Percentiles rank a stretch among this genome's conserved stretches.
These are phyloP conservation scores for Drosophila busckii DNA, from an alignment of 1,140 invertebrate species.

Conservation along the genomic window DNA sequence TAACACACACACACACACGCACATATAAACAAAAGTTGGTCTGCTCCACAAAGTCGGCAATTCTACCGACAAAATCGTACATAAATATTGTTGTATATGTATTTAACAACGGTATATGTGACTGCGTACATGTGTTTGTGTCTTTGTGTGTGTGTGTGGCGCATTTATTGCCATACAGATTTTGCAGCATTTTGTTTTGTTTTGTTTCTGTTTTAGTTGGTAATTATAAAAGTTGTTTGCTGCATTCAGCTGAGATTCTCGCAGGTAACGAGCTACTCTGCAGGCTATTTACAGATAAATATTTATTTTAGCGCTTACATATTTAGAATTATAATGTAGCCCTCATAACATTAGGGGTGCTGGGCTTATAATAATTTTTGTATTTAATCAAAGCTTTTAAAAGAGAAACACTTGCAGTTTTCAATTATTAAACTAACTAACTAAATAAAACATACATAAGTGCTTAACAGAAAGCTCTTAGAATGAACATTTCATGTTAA, in stretches of 20 bases:
- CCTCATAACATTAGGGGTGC: no score
- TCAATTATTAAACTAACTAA: no score
- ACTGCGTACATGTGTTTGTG: constrained; percentile 1
- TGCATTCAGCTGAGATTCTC: constrained; percentile 11
- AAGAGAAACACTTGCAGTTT: no score
- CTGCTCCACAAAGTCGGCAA: constrained; percentile 33
- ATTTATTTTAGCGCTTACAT: no score
- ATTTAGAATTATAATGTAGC: no score
- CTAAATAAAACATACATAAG: no score
- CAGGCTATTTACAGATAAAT: constrained; percentile 1
- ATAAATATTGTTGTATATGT: constrained; percentile 53
- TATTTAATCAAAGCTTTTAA: no score
- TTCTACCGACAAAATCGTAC: constrained; percentile 52
- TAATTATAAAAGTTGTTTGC: constrained; percentile 52
- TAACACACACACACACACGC: constrained; percentile 9
- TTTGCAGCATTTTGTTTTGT: constrained; percentile 19
- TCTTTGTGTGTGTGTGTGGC: constrained; percentile 23
- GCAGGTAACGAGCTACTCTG: constrained; percentile 16
- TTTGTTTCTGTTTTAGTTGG: constrained; percentile 40
- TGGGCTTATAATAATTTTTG: no score
- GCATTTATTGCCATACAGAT: constrained; percentile 50
- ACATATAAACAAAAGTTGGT: constrained; percentile 53
- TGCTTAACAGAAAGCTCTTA: no score
- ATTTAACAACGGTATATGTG: constrained; percentile 16
- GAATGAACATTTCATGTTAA: no score